Evolutionary conservation across 2,888 invertebrate genomes (phyloP), one percentile per base, ranked within the genome.

Genomic region (Amiota minor): DNA sequence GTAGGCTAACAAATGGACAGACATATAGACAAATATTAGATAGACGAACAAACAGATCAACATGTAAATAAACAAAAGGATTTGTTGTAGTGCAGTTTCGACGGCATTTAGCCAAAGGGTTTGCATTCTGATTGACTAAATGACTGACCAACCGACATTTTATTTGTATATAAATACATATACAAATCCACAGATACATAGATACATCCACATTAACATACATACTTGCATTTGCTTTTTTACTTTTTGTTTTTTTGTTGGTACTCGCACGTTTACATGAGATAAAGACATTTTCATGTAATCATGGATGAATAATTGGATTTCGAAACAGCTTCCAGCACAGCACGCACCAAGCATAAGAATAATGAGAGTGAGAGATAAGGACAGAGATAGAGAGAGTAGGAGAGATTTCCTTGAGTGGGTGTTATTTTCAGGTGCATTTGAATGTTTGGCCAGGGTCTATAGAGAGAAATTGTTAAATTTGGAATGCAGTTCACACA

Each of bases 271-370:
- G 64, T 65, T 56, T 47, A 71, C 74, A 73, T 78, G 75, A 75
- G 79, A 81, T 81, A 80, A 81, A 79, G 80, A 79, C 75, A 80
- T 80, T 80, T 78, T 79, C 79, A 79, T 80, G 80, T 80, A 81
- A 80, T 80, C 81, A 81, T 80, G 78, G 80, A 80, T 81, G 79
- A 81, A 80, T 81, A 81, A 81, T 81, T 81, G 79, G 78, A 80
- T 81, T 81, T 76, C 74, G 75, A 81, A 79, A 77, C 75, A 72
- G 71, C 71, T 72, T 65, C 59, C 71, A 71, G 53, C 70, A 18
- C 46, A 59, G 70, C 70, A 70, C 56, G 56, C 70, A 70, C 70
- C 45, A 50, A 46, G 65, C 47, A 65, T n/a, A 65, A 18, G 65
- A 65, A 47, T 53, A 10, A 23, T 9, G 67, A 68, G 20, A 53